Percentiles rank a stretch among this genome's conserved stretches.
Conservation (phyloP, 1,140 invertebrate species). For the Drosophila eugracilis region DNA sequence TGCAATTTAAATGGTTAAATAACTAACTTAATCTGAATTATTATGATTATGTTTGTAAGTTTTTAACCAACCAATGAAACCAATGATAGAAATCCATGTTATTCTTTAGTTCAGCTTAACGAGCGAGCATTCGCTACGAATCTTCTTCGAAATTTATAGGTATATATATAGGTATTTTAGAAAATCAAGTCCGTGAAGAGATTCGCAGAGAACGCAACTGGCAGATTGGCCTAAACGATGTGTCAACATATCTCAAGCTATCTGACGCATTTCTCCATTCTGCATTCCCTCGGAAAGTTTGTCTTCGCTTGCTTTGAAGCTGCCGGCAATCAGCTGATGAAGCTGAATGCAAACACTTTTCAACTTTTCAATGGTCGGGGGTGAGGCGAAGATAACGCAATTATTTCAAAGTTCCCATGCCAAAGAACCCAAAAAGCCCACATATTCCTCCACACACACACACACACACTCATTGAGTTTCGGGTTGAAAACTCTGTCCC, state of each 20-base stretch:
- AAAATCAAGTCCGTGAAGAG: not conserved
- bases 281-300: constrained; percentile 24
- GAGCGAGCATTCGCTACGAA: too few species aligned
- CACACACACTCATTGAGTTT: not conserved
- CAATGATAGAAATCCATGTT: too few species aligned
- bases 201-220: not conserved
- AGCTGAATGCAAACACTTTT: constrained; percentile 41
- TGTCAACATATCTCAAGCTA: constrained; percentile 23
- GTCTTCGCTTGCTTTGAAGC: constrained; percentile 6
- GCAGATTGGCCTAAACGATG: constrained; percentile 22
- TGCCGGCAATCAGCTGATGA: constrained; percentile 33
- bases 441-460: too few species aligned
- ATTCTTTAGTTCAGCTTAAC: too few species aligned
- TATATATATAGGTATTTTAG: not conserved
- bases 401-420: constrained; percentile 11
- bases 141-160: too few species aligned
- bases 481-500: not conserved
- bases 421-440: not conserved
- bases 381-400: constrained; percentile 26
- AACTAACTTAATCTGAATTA: too few species aligned
- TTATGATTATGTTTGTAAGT: too few species aligned
- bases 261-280: not conserved
- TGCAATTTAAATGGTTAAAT: too few species aligned
- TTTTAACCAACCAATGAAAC: too few species aligned
- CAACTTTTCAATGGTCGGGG: constrained; percentile 23